Conservation (phyloP, 2,113 vertebrate species). For the human region GRCh38 chr18:8855001-8855500, state of each 20-base stretch:
- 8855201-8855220: background rate
- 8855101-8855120: conserved; percentile 58
- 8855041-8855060: background rate
- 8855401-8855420: conserved; percentile 33
- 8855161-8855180: background rate
- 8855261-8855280: conserved; percentile 41
- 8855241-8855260: background rate
- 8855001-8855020: background rate
- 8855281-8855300: conserved; percentile 61
- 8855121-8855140: conserved; percentile 41
- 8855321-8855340: conserved; percentile 34
- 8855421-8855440: background rate
- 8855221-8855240: background rate
- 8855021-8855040: background rate
- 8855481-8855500: too few species aligned
- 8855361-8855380: conserved; percentile 72
- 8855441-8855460: background rate
- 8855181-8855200: background rate
- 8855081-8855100: background rate
- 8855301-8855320: conserved; percentile 48
- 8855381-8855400: conserved; percentile 61
- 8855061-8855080: background rate
- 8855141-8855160: background rate
- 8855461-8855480: too few species aligned
- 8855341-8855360: conserved; percentile 47